A percentile compares a stretch with the other conserved stretches of the same genome.
Conservation (phyloP, 2,113 vertebrate genomes). For the Nothocercus julius region DNA sequence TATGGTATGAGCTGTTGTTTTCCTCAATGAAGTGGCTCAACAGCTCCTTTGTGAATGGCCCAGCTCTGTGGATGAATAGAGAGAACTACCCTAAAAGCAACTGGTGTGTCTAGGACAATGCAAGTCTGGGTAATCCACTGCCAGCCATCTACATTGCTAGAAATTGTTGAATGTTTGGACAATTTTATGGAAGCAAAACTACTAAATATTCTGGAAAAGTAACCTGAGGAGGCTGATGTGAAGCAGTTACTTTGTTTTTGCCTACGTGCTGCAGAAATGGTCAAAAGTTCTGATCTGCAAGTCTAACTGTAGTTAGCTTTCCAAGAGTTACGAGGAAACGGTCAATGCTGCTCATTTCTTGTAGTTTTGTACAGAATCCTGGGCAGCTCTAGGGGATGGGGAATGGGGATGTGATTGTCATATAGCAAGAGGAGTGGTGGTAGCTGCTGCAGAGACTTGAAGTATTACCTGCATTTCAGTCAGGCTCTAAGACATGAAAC, state of each 20-base stretch:
- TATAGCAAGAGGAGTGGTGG: not conserved
- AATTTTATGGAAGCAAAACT: not conserved
- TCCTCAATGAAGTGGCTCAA: not conserved
- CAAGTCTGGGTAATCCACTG: not conserved
- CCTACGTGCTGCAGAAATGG: not conserved
- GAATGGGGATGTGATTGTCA: not conserved
- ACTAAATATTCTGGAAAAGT: not conserved
- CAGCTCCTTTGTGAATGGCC: not conserved
- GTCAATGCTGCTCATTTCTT: not conserved
- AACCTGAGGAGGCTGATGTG: rapidly evolving
- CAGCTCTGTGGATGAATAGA: not conserved
- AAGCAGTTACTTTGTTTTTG: not conserved
- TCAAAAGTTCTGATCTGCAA: not conserved
- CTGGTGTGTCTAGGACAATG: not conserved
- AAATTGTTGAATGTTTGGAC: not conserved
- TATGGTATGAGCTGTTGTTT: not conserved
- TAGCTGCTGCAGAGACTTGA: not conserved
- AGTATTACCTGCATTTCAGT: not conserved
- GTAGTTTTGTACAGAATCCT: not conserved
- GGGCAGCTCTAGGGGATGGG: not conserved
- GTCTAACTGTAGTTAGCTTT: not conserved
- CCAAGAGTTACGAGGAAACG: not conserved
- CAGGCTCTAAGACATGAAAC: not conserved
- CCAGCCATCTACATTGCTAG: not conserved
- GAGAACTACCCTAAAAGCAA: not conserved